Evolutionary conservation across 53 echinoderm and acorn worm species (phyloP), one percentile per base, ranked within the genome.

Genomic region (Paracentrotus lividus): DNA sequence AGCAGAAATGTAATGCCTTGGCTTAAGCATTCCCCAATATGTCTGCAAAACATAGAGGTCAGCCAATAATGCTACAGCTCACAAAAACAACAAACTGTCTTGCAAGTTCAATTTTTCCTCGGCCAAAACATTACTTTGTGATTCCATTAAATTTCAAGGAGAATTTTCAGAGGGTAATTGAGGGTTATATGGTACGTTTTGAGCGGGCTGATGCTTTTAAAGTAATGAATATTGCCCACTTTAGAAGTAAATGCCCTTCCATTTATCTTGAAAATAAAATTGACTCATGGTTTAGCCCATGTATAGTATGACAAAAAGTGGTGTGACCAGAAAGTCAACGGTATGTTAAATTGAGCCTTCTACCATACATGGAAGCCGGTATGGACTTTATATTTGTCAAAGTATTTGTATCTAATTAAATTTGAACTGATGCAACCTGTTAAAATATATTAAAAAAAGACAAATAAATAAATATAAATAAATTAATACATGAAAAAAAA

Each of bases 191-290:
- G 44, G 81, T 81, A 81, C 45, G 45, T n/a, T 81, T 81, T 23
- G 81, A 81, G 24, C 47, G 3, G 26, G 47, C 44, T 47, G 47
- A 81, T 24, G 81, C 81, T 81, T 81, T 49, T 81, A 81, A 81
- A 47, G 81, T 81, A 81, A 81, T 81, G 81, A 81, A 81, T 81
- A 81, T 81, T 47, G 81, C 47, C 81, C 47, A 45, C 81, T 81
- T 45, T 81, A 81, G 44, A 44, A 45, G 81, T 4, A 47, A n/a
- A 47, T n/a, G 26, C 26, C 72, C 81, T 81, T 47, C 24, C 13
- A 81, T 21, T n/a, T n/a, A 45, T 81, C 47, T 81, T 72, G 38
- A 81, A 26, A 81, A 76, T 76, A 23, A 76, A 76, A 76, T 40
- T 76, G 76, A 40, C 42, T n/a, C n/a, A 40, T 40, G 76, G 36